phyloP scores from a whole-genome alignment of 2,797 vertebrate genomes.

The Danio aesculapii region DNA sequence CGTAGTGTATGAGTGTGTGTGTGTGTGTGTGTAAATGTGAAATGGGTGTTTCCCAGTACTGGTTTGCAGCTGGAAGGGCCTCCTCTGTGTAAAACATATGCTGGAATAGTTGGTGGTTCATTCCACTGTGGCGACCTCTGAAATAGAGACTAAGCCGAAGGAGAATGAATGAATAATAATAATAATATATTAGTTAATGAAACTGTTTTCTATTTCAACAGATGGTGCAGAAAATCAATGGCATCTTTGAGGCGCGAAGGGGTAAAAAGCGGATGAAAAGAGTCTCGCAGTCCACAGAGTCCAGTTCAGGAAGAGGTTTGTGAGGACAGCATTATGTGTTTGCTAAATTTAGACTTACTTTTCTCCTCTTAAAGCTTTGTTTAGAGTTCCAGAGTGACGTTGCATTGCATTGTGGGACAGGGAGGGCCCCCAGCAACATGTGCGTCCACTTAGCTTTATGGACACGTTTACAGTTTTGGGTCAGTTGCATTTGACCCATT shows the following conservation, averaged over 20 bases:
- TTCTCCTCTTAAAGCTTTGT: background rate
- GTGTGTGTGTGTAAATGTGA: too few relatives aligned
- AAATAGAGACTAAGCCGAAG: too few relatives aligned
- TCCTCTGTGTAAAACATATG: too few relatives aligned
- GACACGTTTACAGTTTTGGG: conserved; percentile 58
- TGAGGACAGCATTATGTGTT: background rate
- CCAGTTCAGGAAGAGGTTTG: conserved; percentile 93
- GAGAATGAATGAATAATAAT: too few relatives aligned
- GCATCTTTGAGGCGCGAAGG: conserved; percentile 91
- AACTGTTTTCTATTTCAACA: conserved; percentile 66
- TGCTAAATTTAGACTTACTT: background rate
- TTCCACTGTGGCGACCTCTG: too few relatives aligned
- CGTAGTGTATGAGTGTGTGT: too few relatives aligned
- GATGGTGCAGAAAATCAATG: conserved; percentile 96
- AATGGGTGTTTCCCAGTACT: too few relatives aligned
- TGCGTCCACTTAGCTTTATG: conserved; percentile 65
- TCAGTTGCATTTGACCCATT: conserved; percentile 55
- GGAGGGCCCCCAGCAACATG: conserved; percentile 24
- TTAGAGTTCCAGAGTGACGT: too few relatives aligned
- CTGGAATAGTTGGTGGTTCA: too few relatives aligned
- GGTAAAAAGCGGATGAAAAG: conserved; percentile 95
- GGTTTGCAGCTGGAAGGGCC: too few relatives aligned
- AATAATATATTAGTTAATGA: too few relatives aligned
- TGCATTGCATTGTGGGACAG: conserved; percentile 15
- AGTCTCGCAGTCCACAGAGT: conserved; percentile 91